Evolutionary conservation across 2,797 vertebrate species (phyloP), one percentile per base, ranked within the genome.

Genomic region (Argyrosomus regius): DNA sequence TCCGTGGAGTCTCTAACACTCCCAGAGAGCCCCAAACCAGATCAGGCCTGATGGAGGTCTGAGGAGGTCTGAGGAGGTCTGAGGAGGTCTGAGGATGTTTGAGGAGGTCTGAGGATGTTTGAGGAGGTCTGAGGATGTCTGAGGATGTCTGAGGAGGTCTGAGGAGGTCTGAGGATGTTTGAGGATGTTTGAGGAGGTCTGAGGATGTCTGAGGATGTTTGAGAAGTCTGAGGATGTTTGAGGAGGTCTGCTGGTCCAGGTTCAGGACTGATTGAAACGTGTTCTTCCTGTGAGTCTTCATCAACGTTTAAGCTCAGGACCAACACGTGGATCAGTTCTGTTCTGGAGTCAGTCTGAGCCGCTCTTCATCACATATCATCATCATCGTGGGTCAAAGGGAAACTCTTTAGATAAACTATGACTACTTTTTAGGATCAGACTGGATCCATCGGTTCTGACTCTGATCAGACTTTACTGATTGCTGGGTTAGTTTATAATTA

Each of bases 1-100:
- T 91, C 91, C 9, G 31, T 88, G 75, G 93, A 93, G 22, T 89
- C 88, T 8, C 74, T 93, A 62, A 16, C 70, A 5, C 2, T 86
- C 61, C 88, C 87, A 1, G 77, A 81, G 2, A 80, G 50, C 18
- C 87, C 91, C 16, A 78, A 68, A 63, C 56, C 56, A 1, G 14
- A 52, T 50, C 52, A 67, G 43, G 77, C 71, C 71, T 90, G 79
- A 88, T 20, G 43, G 35, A 35, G 35, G 35, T 8, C 35, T 35
- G 35, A 35, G 31, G 31, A 35, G 1, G 31, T 7, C 1, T 35
- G 31, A 7, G 31, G 31, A 35, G 0, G 31, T 35, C 1, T 35
- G 31, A 7, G 31, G 31, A 31, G 1, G 28, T 31, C 5, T 31
- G 28, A 5, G 28, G 28, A 31, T 1, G 28, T 31, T 1, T 31